Conservation (phyloP, 2,113 vertebrate species). For the Telmatochromis sp. region DNA sequence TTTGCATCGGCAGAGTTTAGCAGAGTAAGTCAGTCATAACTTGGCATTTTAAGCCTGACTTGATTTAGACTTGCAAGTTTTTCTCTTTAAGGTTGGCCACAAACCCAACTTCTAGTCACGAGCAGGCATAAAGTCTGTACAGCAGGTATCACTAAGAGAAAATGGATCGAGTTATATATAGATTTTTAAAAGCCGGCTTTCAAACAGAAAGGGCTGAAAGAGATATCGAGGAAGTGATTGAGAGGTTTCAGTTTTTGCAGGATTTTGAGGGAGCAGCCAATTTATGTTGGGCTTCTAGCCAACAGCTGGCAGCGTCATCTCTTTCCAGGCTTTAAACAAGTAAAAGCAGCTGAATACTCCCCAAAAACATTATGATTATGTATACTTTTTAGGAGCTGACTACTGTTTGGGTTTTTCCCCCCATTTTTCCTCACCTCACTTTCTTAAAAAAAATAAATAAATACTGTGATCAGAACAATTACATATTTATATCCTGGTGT, state of each 20-base stretch:
- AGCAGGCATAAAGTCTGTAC: not conserved
- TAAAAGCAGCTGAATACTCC: not conserved
- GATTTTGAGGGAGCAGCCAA: not conserved
- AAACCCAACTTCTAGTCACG: not conserved
- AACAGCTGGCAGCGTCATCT: rapidly evolving
- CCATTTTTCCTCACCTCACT: not conserved
- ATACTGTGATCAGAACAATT: not conserved
- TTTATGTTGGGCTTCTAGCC: rapidly evolving
- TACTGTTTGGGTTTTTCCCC: rapidly evolving
- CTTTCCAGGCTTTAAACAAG: not conserved
- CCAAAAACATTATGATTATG: not conserved
- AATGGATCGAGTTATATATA: rapidly evolving
- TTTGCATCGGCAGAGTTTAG: not conserved
- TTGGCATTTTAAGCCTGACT: not conserved
- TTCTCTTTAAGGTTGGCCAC: not conserved
- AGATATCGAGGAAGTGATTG: not conserved
- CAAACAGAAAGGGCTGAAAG: not conserved
- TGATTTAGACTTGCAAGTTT: not conserved
- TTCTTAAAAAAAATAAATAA: not conserved
- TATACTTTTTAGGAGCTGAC: not conserved
- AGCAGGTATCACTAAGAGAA: not conserved
- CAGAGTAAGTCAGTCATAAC: not conserved
- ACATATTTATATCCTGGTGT: rapidly evolving
- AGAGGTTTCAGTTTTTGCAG: not conserved
- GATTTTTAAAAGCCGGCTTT: not conserved